Evolutionary conservation across 2,888 invertebrate species (phyloP).

Genomic region (Amphipoea oculea): DNA sequence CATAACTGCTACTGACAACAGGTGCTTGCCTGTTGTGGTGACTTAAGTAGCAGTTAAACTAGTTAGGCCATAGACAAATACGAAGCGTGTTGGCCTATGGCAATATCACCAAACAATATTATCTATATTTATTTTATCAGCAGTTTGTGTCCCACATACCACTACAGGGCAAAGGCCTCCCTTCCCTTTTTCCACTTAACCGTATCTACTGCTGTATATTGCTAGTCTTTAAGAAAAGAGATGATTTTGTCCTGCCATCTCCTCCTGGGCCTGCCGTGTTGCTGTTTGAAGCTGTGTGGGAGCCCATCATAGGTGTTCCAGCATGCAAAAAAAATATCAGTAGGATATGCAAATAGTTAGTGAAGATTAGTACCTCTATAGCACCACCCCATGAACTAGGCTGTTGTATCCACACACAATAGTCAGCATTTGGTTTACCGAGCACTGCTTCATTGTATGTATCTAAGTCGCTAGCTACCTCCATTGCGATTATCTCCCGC

Average conservation of each 20-base stretch:
- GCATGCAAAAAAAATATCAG: background rate
- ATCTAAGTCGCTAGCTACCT: conserved; percentile 94
- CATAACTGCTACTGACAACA: background rate
- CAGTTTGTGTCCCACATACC: background rate
- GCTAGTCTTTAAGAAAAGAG: background rate
- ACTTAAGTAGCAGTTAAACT: no score
- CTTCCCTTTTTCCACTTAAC: background rate
- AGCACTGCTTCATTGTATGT: conserved; percentile 96
- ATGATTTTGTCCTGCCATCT: background rate
- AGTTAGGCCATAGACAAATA: no score
- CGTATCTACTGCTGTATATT: background rate
- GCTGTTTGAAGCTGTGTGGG: background rate
- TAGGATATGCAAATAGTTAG: background rate
- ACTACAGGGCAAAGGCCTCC: background rate
- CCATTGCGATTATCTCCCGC: conserved; percentile 96
- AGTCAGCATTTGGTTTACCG: conserved; percentile 95
- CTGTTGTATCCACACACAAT: conserved; percentile 97
- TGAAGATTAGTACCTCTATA: conserved; percentile 93
- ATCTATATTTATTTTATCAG: background rate
- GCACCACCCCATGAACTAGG: conserved; percentile 98
- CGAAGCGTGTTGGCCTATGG: background rate
- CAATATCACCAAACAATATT: background rate
- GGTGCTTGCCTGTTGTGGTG: no score
- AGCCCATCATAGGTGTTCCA: background rate
- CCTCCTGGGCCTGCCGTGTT: background rate